Base-by-base conservation (phyloP, 2,113 vertebrate genomes). In the Gyps fulvus region DNA sequence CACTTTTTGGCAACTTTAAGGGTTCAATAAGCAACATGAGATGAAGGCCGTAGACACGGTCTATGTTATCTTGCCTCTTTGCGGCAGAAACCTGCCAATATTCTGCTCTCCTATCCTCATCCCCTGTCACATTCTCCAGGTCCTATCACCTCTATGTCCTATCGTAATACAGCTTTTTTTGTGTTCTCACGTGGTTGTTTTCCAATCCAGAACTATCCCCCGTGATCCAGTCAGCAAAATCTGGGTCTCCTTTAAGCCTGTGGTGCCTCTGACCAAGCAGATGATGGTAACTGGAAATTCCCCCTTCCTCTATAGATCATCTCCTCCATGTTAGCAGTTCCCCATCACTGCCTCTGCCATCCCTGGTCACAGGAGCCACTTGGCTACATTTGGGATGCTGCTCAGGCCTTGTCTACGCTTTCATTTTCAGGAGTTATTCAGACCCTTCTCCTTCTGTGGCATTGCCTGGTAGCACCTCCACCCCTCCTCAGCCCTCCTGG, bases 291-390 rank as follows among this genome's bases (percentile, higher is more conserved):
- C 11, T 63, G 23, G 59, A 73, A 62, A 55, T 74, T 73, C 6
- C 25, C 4, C 16, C 21, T 85, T 49, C 7, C 8, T 52, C 19
- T 65, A 0, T 3, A 50, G 22, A 32, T 34, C 1, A 1, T 42
- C 23, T 84, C 25, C 16, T 1, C 1, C 14, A 18, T 17, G 17
- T 57, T 26, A 50, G 12, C 54, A 34, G 42, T 16, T 69, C 13
- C 16, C 32, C 14, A 27, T 34, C 42, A 26, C 36, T 59, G 11
- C 22, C 20, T 59, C 58, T 65, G 52, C 25, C 25, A 47, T 32
- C 26, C 13, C 20, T 3, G 5, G 8, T n/a, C 63, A 29, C 42
- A 38, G 36, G 26, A 92, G 23, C 11, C 23, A 23, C 54, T 59
- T 31, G 31, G 26, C 59, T 55, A 26, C 43, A 18, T 63, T 81